Percentiles rank a stretch among this genome's conserved stretches.
Evolutionary conservation across 2,113 vertebrate genomes (phyloP).

Genomic region (Thomomys bottae): DNA sequence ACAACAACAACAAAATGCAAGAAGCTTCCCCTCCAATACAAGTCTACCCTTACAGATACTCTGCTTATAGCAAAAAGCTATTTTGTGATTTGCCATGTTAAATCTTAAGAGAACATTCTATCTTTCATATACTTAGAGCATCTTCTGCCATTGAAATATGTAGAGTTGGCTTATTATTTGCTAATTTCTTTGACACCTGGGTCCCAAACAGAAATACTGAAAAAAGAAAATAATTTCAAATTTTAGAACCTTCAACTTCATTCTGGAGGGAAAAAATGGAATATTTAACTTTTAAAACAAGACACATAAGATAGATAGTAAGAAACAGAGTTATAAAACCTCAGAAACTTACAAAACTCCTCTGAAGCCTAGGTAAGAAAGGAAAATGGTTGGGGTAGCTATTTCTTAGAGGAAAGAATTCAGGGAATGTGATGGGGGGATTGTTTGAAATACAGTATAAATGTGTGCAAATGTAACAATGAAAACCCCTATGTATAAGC

Average conservation of each 20-base stretch:
- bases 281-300: conserved; percentile 46
- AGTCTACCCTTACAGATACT: not conserved
- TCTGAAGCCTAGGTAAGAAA: not conserved
- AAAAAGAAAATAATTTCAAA: conserved; percentile 43
- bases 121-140: not conserved
- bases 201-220: conserved; percentile 7
- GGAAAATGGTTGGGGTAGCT: too few relatives aligned
- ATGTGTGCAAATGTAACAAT: too few relatives aligned
- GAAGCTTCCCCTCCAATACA: too few relatives aligned
- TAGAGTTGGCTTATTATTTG: not conserved
- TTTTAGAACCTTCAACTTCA: conserved; percentile 25
- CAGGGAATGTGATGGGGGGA: too few relatives aligned
- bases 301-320: not conserved
- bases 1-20: not conserved
- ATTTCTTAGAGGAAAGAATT: too few relatives aligned
- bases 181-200: not conserved
- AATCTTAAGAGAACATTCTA: not conserved
- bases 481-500: too few relatives aligned
- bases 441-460: too few relatives aligned
- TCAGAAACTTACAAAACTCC: conserved; percentile 16
- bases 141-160: not conserved
- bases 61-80: not conserved
- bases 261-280: not conserved
- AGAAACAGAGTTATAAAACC: conserved; percentile 26
- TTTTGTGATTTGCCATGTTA: not conserved